Evolutionary conservation across 2,888 invertebrate genomes (phyloP), one percentile per base, ranked within the genome.

Genomic region (Sclerodermus sp.): DNA sequence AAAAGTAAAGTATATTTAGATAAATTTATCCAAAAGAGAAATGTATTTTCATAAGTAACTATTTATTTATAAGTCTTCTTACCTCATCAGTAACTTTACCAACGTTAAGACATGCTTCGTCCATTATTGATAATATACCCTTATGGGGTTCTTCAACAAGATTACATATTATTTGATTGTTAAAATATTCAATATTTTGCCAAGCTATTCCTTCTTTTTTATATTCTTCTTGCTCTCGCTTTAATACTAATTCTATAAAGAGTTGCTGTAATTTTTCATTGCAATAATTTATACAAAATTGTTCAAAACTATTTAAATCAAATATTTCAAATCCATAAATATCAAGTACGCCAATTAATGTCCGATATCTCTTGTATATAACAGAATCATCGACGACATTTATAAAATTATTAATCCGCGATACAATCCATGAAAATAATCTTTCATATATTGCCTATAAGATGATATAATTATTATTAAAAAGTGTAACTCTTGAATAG

Each of bases 291-390:
- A 98, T 98, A 79, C 97, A 98, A 80, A 98, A 95, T 81, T 98
- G 98, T 79, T 98, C 98, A 80, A 98, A 96, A 81, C 94, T 95
- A 80, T 98, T 98, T 23, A 86, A 86, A 65, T 96, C 96, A 79
- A 99, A 96, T 62, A 98, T 96, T 82, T 99, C 98, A 79, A 98
- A 99, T 15, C 98, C 98, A 78, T 98, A 99, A 72, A 99, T 99
- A 74, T 99, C 98, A 43, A 99, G 82, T 4, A 98, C 97, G 9
- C 97, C 97, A 68, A 96, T 95, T 37, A 95, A 84, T 0, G 91
- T 91, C 73, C 86, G 86, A 74, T 87, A 87, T 18, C 84, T 79
- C 60, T 80, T 80, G 47, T 73, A 73, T 16, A 53, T 55, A 34
- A 76, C 77, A 36, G 74, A 82, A 8, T 79, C 79, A 8, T 79